Evolutionary conservation across 1,140 invertebrate genomes (phyloP), one percentile per base, ranked within the genome.

Genomic region (Phocides pigmalion): DNA sequence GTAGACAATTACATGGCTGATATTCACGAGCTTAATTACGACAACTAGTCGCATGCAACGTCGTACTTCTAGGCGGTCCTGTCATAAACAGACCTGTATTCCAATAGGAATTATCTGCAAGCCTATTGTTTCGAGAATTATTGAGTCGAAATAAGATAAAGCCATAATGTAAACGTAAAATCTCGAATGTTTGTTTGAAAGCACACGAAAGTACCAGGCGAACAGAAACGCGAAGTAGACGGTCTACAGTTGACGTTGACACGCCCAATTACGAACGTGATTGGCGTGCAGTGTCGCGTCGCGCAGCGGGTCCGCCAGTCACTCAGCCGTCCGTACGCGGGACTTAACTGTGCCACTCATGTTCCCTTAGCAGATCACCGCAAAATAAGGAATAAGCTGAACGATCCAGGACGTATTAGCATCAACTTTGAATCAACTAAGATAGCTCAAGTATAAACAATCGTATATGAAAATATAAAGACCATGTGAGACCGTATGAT

Each of bases 311-410:
- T 51, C 56, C 42, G 41, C 37, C 63, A 64, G 44, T 74, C 77
- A 76, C 77, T 81, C 73, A 80, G 58, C 70, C 47, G 81, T 79
- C 79, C 72, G 69, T 80, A 67, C 54, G 54, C 53, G 53, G 53
- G 37, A 58, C 53, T 54, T 16, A 50, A 58, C 39, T 58, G 53
- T 58, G 53, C 39, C 39, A 58, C 3, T 28, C 53, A 25, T 25
- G 39, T 58, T 12, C 39, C 53, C 32, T 42, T 15, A 28, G 20
- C 12, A 44, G 53, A 17, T 15, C 53, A 44, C 39, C 4, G 28
- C 54, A 32, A 35, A 58, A 58, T 46, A 58, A 32, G 41, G 54
- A 32, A 56, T 37, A 28, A 15, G 14, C 35, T 41, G 19, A 22
- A n/a, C 22, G 20, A 32, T 46, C 41, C 41, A 46, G 22, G 39